These are phyloP conservation scores for Microtus ochrogaster DNA, from an alignment of 2,113 vertebrate species.

Conservation along the genomic window DNA sequence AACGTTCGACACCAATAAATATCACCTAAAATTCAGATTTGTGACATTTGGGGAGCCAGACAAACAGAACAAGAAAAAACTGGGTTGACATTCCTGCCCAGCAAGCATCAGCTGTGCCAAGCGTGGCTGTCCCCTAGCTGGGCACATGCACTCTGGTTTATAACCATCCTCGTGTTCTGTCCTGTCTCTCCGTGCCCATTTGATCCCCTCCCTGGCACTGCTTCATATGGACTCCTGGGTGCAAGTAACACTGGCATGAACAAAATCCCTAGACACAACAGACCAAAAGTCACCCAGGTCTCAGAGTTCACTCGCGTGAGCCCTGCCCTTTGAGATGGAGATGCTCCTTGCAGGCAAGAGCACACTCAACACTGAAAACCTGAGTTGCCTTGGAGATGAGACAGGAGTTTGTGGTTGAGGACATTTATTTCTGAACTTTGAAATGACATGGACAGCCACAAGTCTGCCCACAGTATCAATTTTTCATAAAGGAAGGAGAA, in stretches of 20 bases:
- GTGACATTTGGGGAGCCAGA: neutral
- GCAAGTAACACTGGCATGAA: neutral
- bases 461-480: conserved; percentile 59
- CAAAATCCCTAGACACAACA: neutral
- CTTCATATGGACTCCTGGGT: neutral
- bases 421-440: conserved; percentile 74
- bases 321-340: neutral
- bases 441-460: conserved; percentile 67
- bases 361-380: neutral
- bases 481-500: conserved; percentile 57
- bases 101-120: neutral
- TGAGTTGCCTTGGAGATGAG: conserved; percentile 33
- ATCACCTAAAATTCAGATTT: conserved; percentile 3
- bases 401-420: conserved; percentile 16
- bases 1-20: neutral
- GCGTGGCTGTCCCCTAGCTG: neutral
- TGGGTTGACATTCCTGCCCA: neutral
- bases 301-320: neutral
- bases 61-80: neutral
- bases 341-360: neutral
- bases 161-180: neutral
- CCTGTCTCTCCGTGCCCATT: neutral
- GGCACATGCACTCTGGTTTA: neutral
- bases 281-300: neutral
- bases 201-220: neutral